Evolutionary conservation across 1,140 invertebrate genomes (phyloP).

Genomic region (Pseudomyrmex pallidus): DNA sequence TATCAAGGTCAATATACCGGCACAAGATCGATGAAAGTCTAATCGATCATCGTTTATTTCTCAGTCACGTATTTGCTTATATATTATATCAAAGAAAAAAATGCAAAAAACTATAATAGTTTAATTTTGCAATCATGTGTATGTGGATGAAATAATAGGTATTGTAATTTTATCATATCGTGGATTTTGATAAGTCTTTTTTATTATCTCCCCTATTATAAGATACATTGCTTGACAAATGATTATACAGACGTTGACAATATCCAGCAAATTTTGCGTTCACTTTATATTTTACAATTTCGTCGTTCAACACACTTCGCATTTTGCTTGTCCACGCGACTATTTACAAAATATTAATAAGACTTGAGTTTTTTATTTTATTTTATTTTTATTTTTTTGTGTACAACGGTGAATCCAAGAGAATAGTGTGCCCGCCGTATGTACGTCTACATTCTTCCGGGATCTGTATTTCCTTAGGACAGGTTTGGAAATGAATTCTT

Average conservation of each 20-base stretch:
- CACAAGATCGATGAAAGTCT: too few relatives aligned
- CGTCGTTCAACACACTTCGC: slow-evolving; percentile 66
- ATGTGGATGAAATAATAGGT: not conserved
- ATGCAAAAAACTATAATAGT: too few relatives aligned
- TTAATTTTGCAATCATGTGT: not conserved
- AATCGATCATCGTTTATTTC: too few relatives aligned
- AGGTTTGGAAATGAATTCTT: not conserved
- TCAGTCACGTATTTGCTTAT: too few relatives aligned
- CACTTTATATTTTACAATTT: slow-evolving; percentile 77
- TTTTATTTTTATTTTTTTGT: too few relatives aligned
- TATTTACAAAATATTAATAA: slow-evolving; percentile 70
- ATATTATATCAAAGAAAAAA: too few relatives aligned
- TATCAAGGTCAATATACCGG: not conserved
- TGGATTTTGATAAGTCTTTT: slow-evolving; percentile 70
- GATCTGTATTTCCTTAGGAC: not conserved
- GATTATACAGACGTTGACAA: slow-evolving; percentile 85
- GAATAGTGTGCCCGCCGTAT: slow-evolving; percentile 3
- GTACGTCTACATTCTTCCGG: slow-evolving; percentile 2
- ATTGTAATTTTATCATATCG: not conserved
- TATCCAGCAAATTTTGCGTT: slow-evolving; percentile 75
- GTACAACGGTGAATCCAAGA: slow-evolving; percentile 48
- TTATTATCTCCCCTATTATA: slow-evolving; percentile 82
- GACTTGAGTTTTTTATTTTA: slow-evolving; percentile 34
- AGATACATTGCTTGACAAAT: slow-evolving; percentile 84
- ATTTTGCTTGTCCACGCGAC: slow-evolving; percentile 31